phyloP scores from a whole-genome alignment of 2,888 invertebrate species.

The Falcaria lacertinaria region DNA sequence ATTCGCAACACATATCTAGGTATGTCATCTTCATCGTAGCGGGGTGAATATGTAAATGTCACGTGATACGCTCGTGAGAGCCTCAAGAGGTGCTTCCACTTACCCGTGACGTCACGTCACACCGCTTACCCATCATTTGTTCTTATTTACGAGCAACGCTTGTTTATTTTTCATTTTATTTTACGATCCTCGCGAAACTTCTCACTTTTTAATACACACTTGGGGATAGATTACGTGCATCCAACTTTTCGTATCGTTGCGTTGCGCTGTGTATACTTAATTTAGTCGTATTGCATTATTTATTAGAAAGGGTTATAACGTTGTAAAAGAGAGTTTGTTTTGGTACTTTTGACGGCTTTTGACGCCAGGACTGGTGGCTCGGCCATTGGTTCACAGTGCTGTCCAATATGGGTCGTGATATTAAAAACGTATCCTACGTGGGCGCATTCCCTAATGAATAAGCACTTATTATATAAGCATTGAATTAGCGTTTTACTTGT shows the following conservation, averaged over 20 bases:
- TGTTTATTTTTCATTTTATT: conserved; percentile 3
- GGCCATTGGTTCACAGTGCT: no score
- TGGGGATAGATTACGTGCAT: not conserved
- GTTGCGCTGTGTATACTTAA: not conserved
- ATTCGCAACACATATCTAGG: not conserved
- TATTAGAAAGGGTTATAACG: not conserved
- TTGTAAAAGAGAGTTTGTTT: no score
- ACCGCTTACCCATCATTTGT: conserved; percentile 7
- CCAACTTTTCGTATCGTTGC: not conserved
- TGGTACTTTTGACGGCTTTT: no score
- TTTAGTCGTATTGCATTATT: not conserved
- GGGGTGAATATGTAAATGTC: conserved; percentile 27
- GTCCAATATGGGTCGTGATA: no score
- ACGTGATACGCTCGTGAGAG: conserved; percentile 13
- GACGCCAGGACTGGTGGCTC: no score
- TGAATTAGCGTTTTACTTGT: no score
- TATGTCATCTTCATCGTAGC: conserved; percentile 7
- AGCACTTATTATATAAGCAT: no score
- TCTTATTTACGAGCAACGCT: conserved; percentile 1
- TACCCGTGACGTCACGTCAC: conserved; percentile 11
- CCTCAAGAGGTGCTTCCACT: conserved; percentile 17
- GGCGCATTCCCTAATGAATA: no score
- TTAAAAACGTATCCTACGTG: no score
- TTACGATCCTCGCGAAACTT: not conserved
- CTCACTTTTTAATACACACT: not conserved